Base-by-base conservation (phyloP, 2,797 vertebrate species). In the Cynopterus sphinx region DNA sequence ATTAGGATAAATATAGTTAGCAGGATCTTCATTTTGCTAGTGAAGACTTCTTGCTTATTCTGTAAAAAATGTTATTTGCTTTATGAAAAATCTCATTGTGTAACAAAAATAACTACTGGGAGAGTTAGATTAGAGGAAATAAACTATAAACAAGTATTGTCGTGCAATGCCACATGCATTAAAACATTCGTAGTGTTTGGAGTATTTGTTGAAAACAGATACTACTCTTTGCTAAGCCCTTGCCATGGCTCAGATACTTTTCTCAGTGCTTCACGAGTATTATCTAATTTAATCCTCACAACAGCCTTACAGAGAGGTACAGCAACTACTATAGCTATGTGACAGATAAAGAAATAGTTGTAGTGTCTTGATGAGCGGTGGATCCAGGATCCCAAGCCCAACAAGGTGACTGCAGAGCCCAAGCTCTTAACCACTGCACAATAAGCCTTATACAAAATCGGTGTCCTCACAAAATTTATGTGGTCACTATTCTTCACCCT, bases 1-100 rank as follows among this genome's bases (percentile, higher is more conserved):
- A 90, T 70, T 16, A 97, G 31, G 73, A 88, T 6, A 57, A 96
- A 49, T 24, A 59, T 21, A 28, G 88, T 68, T 57, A 96, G 41
- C 15, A 85, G 31, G 51, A 85, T 93, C 91, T 96, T 97, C 98
- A 98, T 98, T 89, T 96, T 97, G 78, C 86, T 41, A 74, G 59
- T 31, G n/a, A 78, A 31, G 13, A 0, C 16, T 65, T 90, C 68
- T 94, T 87, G n/a, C 53, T 95, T 90, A 83, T 61, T 95, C 93
- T 98, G 84, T n/a, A 33, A 90, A 75, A 86, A 82, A 93, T n/a
- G 9, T 53, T 67, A 43, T 28, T 91, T 63, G n/a, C n/a, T 55
- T 26, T 59, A 57, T 89, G 33, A 96, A 94, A 86, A 67, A 21
- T 90, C 19, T 91, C 39, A 78, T 19, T 43, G 17, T 65, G 36